These are phyloP conservation scores for Hymenopus coronatus DNA, from an alignment of 2,888 invertebrate genomes.

Conservation along the genomic window DNA sequence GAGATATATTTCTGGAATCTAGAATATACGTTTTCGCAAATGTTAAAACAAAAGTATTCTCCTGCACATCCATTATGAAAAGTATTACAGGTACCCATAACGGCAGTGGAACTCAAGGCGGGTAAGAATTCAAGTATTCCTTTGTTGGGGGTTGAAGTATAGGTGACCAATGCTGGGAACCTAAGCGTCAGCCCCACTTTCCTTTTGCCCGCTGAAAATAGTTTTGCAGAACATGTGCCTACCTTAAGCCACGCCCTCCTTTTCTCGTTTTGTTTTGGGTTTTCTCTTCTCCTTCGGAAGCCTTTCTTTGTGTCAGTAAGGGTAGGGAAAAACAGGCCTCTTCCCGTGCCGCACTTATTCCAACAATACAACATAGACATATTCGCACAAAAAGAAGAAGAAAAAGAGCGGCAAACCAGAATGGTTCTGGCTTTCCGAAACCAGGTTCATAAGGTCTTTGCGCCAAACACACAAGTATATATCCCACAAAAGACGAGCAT, in stretches of 20 bases:
- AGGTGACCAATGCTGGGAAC: not conserved
- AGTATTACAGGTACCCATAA: no score
- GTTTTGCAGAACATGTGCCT: not conserved
- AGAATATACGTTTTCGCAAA: no score
- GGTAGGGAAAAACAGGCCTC: not conserved
- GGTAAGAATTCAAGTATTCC: not conserved
- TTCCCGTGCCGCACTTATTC: not conserved
- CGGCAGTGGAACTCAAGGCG: no score
- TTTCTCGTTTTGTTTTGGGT: not conserved
- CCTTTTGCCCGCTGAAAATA: not conserved
- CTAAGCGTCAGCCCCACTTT: not conserved
- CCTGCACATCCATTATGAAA: no score
- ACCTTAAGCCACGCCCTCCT: not conserved
- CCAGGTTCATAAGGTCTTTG: not conserved
- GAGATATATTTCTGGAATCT: no score
- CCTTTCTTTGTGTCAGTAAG: not conserved
- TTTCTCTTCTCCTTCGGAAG: not conserved
- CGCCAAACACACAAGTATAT: not conserved
- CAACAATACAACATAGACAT: not conserved
- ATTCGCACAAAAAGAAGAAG: not conserved
- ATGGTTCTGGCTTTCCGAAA: not conserved
- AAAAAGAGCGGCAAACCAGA: not conserved
- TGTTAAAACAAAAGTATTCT: no score
- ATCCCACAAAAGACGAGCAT: not conserved
- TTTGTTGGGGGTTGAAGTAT: not conserved